Conservation (phyloP, 2,888 invertebrate genomes). For the Pheosia gnoma region DNA sequence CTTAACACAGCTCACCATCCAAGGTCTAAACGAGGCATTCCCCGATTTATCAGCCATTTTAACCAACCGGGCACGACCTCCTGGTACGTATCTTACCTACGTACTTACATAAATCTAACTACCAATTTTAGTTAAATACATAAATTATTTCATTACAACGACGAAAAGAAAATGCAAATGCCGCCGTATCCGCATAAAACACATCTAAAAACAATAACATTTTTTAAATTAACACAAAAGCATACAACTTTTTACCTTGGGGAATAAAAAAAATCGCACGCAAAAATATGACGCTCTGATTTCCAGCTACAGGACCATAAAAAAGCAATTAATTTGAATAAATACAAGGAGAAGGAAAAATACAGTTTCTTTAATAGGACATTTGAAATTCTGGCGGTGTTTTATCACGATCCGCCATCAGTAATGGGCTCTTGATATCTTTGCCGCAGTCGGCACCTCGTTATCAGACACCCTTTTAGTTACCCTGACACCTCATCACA, state of each 20-base stretch:
- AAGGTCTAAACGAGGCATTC: too few relatives aligned
- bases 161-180: too few relatives aligned
- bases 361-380: conserved; percentile 56
- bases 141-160: too few relatives aligned
- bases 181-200: background rate
- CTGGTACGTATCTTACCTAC: too few relatives aligned
- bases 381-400: conserved; percentile 70
- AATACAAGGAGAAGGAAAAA: conserved; percentile 54
- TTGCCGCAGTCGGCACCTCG: conserved; percentile 31
- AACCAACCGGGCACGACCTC: too few relatives aligned
- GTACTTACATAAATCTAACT: too few relatives aligned
- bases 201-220: background rate
- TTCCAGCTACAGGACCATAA: conserved; percentile 51
- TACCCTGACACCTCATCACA: background rate
- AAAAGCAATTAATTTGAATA: conserved; percentile 79
- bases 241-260: background rate
- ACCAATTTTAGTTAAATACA: too few relatives aligned
- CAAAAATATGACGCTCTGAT: conserved; percentile 46
- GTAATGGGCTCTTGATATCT: conserved; percentile 71
- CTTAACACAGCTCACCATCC: too few relatives aligned
- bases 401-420: conserved; percentile 62
- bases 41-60: too few relatives aligned
- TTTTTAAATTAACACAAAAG: background rate
- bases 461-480: background rate
- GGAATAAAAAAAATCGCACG: conserved; percentile 7